These are phyloP conservation scores for Emmelina monodactyla DNA, from an alignment of 2,888 invertebrate genomes.

Conservation along the genomic window DNA sequence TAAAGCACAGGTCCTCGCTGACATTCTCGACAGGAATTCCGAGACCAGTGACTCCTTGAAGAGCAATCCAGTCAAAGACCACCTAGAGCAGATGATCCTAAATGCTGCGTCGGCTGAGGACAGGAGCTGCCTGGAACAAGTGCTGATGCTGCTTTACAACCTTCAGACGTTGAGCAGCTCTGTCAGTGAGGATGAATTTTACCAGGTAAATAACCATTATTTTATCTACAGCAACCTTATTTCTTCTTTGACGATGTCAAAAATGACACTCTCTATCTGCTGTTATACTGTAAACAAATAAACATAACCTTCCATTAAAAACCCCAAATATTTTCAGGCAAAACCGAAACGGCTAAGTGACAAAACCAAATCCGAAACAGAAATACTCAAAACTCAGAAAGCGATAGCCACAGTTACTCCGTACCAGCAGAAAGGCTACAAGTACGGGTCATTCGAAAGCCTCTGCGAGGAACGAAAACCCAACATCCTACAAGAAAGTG, in stretches of 20 bases:
- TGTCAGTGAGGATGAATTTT: conserved; percentile 63
- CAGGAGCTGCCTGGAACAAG: conserved; percentile 69
- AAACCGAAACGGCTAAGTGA: conserved; percentile 55
- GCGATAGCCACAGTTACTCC: conserved; percentile 73
- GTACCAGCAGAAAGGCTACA: conserved; percentile 58
- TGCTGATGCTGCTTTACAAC: conserved; percentile 68
- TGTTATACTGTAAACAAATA: conserved; percentile 3
- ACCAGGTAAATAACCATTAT: conserved; percentile 40
- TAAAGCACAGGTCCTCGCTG: conserved; percentile 54
- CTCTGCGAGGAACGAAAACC: conserved; percentile 59
- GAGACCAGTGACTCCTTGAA: conserved; percentile 52
- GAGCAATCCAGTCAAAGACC: conserved; percentile 56
- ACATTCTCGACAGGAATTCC: conserved; percentile 49
- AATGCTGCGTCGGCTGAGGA: conserved; percentile 64
- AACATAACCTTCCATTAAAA: conserved; percentile 13
- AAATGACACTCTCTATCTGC: not conserved
- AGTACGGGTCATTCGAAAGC: conserved; percentile 54
- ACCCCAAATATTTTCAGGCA: conserved; percentile 28
- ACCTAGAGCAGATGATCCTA: conserved; percentile 57
- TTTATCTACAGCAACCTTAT: not conserved
- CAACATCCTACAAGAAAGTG: conserved; percentile 74
- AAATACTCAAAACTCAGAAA: conserved; percentile 55
- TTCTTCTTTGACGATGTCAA: not conserved
- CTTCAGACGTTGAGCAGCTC: conserved; percentile 64
- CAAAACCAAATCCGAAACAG: conserved; percentile 44